Percentiles rank a stretch among this genome's conserved stretches.
Evolutionary conservation across 2,888 invertebrate genomes (phyloP).

Genomic region (Ditylenchus weischeri): DNA sequence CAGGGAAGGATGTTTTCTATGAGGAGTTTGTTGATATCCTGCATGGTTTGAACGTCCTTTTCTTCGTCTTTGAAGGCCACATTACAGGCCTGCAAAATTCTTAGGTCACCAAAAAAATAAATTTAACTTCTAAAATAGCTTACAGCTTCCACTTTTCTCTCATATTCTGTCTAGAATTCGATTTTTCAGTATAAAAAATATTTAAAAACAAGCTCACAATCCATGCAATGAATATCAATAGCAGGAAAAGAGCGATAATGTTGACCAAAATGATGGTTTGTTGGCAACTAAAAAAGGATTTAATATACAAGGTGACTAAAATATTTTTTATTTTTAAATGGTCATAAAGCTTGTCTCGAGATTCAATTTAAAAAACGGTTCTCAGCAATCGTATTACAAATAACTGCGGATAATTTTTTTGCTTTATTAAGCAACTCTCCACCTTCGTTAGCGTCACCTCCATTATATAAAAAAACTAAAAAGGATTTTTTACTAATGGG

Average conservation of each 20-base stretch:
- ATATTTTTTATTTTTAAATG: too few relatives aligned
- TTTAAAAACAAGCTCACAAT: slow-evolving; percentile 42
- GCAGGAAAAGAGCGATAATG: slow-evolving; percentile 48
- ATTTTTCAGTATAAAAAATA: slow-evolving; percentile 7
- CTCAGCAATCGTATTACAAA: too few relatives aligned
- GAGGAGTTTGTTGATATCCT: slow-evolving; percentile 91
- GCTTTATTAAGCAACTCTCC: too few relatives aligned
- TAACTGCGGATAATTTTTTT: too few relatives aligned
- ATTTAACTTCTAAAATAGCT: too few relatives aligned
- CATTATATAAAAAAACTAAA: too few relatives aligned
- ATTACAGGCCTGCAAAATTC: slow-evolving; percentile 70
- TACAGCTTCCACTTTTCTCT: slow-evolving; percentile 74
- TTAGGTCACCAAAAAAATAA: too few relatives aligned
- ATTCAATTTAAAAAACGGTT: too few relatives aligned
- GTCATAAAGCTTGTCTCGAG: too few relatives aligned
- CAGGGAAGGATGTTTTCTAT: slow-evolving; percentile 92
- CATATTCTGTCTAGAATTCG: slow-evolving; percentile 55
- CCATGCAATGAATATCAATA: slow-evolving; percentile 56
- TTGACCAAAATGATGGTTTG: slow-evolving; percentile 52
- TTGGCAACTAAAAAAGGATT: slow-evolving; percentile 44
- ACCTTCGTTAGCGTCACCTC: too few relatives aligned
- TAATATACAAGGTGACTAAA: too few relatives aligned
- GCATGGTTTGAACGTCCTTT: slow-evolving; percentile 90
- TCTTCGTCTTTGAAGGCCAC: slow-evolving; percentile 84
- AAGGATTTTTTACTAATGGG: too few relatives aligned